A percentile compares a stretch with the other conserved stretches of the same genome.
Conservation (phyloP, 2,888 invertebrate genomes). For the Oxycera nigricornis region DNA sequence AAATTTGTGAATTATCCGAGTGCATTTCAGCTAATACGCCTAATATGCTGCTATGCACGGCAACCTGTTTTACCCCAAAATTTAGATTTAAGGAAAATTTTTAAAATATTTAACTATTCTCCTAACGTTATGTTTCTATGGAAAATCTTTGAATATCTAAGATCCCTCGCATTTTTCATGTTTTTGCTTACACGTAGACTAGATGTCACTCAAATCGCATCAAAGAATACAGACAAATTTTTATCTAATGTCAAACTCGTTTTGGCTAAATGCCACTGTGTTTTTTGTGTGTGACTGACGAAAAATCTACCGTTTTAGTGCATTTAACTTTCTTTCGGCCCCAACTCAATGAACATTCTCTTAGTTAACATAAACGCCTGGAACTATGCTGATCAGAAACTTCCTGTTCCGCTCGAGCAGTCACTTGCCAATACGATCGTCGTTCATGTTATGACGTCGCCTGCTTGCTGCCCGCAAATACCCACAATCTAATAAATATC, state of each 20-base stretch:
- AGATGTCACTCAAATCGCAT: not conserved
- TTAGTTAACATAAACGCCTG: conserved; percentile 41
- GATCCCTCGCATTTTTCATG: no score
- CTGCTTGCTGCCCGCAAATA: conserved; percentile 52
- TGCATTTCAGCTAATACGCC: no score
- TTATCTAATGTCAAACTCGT: not conserved
- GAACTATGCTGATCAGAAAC: conserved; percentile 55
- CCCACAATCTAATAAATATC: conserved; percentile 52
- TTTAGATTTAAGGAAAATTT: no score
- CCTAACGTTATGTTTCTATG: no score
- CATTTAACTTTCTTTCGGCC: no score
- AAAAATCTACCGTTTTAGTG: not conserved
- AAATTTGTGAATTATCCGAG: no score
- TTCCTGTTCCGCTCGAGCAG: conserved; percentile 55
- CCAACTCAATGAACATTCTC: not conserved
- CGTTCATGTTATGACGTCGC: conserved; percentile 55
- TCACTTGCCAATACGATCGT: conserved; percentile 51
- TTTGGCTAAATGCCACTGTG: not conserved
- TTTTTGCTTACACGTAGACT: no score
- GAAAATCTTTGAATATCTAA: no score
- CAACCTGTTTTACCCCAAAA: no score
- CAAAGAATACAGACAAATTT: not conserved
- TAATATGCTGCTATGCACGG: no score
- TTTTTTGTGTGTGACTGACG: not conserved
- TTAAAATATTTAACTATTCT: no score